These are phyloP conservation scores for Gymnodraco acuticeps DNA, from an alignment of 2,797 vertebrate genomes.

Conservation along the genomic window DNA sequence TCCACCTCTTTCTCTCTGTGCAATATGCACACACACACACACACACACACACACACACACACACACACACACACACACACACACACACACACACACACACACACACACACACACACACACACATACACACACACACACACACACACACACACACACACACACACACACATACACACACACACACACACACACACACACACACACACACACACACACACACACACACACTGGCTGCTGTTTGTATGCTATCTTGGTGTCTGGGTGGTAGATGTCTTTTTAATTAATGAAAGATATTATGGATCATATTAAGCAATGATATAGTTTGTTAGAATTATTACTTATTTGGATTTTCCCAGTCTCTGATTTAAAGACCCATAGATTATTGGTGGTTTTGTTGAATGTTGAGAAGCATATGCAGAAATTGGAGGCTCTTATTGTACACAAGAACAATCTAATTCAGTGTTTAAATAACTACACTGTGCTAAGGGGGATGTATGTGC, in stretches of 20 bases:
- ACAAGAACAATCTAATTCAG: neutral
- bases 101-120: neutral
- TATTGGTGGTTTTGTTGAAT: neutral
- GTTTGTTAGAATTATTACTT: neutral
- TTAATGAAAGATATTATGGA: neutral
- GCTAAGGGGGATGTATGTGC: neutral
- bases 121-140: neutral
- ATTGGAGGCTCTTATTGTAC: neutral
- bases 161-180: too few relatives aligned
- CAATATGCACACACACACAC: conserved; percentile 39
- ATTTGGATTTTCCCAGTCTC: neutral
- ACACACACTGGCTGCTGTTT: neutral
- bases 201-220: too few relatives aligned
- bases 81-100: neutral
- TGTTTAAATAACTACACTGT: neutral
- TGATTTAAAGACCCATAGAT: neutral
- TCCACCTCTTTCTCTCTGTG: conserved; percentile 43
- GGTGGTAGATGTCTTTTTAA: conserved; percentile 1
- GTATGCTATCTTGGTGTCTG: conserved; percentile 2
- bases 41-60: conserved; percentile 23
- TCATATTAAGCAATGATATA: neutral
- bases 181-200: too few relatives aligned
- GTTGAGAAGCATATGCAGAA: neutral
- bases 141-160: neutral
- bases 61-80: conserved; percentile 26